These are phyloP conservation scores for Ganaspis sp. DNA, from an alignment of 1,140 invertebrate species.

Conservation along the genomic window DNA sequence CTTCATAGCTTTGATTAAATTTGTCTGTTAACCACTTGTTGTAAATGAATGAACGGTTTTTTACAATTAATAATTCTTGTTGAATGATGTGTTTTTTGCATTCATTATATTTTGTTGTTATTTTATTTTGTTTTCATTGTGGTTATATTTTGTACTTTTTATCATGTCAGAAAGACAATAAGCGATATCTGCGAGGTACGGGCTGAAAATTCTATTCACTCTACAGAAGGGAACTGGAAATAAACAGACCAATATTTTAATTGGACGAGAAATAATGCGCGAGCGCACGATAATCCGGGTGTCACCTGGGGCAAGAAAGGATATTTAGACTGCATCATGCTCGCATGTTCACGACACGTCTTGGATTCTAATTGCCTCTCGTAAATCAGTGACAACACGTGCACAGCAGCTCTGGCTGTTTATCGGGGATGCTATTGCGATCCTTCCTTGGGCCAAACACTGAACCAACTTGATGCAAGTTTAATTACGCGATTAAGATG, in stretches of 20 bases:
- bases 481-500: constrained; percentile 63
- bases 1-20: no score
- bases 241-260: not conserved
- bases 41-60: no score
- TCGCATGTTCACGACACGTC: constrained; percentile 73
- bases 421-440: constrained; percentile 69
- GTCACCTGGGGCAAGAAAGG: constrained; percentile 51
- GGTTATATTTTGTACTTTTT: no score
- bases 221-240: not conserved
- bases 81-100: no score
- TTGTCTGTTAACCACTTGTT: no score
- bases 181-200: not conserved
- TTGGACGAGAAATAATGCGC: not conserved
- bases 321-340: constrained; percentile 71
- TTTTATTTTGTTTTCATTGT: no score
- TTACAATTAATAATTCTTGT: no score
- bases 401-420: constrained; percentile 70
- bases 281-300: constrained; percentile 55
- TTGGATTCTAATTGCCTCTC: constrained; percentile 74
- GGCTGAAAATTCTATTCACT: not conserved
- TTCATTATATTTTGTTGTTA: no score
- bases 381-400: constrained; percentile 76
- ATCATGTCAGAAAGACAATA: no score
- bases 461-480: constrained; percentile 68
- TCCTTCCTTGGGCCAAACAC: constrained; percentile 64